Base-by-base conservation (phyloP, 2,113 vertebrate species). In the Melierax canorus region DNA sequence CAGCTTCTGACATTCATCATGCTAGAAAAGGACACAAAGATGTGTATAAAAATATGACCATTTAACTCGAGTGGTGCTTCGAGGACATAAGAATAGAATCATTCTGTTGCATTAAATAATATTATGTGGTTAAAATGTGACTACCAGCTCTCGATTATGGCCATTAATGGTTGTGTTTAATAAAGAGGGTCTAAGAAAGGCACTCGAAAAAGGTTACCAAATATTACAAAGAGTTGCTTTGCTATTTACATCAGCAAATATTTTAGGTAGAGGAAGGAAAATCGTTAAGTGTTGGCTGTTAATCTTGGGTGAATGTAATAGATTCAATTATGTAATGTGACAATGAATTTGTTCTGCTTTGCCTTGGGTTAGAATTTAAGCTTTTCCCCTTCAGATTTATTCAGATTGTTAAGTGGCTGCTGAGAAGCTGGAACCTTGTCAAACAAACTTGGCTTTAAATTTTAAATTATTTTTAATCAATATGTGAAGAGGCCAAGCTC, bases 381-480 rank as follows among this genome's bases (percentile, higher is more conserved):
- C 71, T 39, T 94, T 73, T 88, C 83, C 90, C 43, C 90, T 89
- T 92, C 73, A 60, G 63, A 64, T 56, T 39, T 82, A 86, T 72
- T 92, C 85, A 83, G 66, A 88, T 92, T 71, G 73, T 89, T 90
- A 87, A 83, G 79, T 73, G 81, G 87, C 79, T 32, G 34, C 94
- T 80, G 55, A 72, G 88, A 91, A 88, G 71, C 92, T 79, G 97
- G 94, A 87, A 79, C 51, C 24, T 39, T 29, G 88, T 94, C 92
- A 80, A 51, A 94, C 76, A 92, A 89, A 92, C 50, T 73, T 66
- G 78, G 86, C 83, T 91, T 93, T 96, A 85, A 67, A 79, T 84
- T 95, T 95, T 86, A 83, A 90, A 94, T 96, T 75, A 94, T 97
- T 97, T 97, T 97, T 94, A 88, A 62, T 86, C 86, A 81, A 87